These are phyloP conservation scores for Florisuga fusca DNA, from an alignment of 2,797 vertebrate species.

Conservation along the genomic window DNA sequence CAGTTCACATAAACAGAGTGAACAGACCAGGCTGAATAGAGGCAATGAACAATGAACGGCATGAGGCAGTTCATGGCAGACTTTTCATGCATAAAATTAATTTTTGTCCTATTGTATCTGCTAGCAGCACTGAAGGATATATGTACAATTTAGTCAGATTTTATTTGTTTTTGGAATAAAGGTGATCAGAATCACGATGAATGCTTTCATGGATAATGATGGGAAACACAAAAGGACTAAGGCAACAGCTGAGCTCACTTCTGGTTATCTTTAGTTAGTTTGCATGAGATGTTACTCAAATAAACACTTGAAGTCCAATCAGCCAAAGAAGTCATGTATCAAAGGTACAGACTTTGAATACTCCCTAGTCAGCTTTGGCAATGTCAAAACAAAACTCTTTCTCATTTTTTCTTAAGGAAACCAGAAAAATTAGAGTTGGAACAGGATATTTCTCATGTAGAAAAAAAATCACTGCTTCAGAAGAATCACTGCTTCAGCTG, in stretches of 20 bases:
- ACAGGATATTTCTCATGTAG: too few species aligned
- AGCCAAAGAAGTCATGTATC: neutral
- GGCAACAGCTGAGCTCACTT: neutral
- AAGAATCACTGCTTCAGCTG: too few species aligned
- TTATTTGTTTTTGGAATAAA: conserved; percentile 75
- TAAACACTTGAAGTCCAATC: neutral
- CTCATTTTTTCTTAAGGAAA: too few species aligned
- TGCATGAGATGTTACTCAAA: neutral
- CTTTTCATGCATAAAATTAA: conserved; percentile 81
- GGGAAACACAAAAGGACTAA: conserved; percentile 48
- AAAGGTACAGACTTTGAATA: conserved; percentile 6
- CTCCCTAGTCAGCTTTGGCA: neutral
- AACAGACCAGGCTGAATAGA: neutral
- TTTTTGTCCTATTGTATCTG: conserved; percentile 73
- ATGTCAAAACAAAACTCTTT: neutral
- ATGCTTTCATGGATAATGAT: conserved; percentile 68
- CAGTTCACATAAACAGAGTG: neutral
- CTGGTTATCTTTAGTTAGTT: conserved; percentile 21
- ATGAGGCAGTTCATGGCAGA: conserved; percentile 72
- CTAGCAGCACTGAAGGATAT: conserved; percentile 70
- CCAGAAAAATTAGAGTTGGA: too few species aligned
- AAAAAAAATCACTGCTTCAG: too few species aligned
- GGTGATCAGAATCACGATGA: conserved; percentile 50
- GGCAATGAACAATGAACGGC: neutral
- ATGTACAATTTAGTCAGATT: conserved; percentile 73